Evolutionary conservation across 2,888 invertebrate species (phyloP), one percentile per base, ranked within the genome.

Genomic region (Nemotelus pantherinus): DNA sequence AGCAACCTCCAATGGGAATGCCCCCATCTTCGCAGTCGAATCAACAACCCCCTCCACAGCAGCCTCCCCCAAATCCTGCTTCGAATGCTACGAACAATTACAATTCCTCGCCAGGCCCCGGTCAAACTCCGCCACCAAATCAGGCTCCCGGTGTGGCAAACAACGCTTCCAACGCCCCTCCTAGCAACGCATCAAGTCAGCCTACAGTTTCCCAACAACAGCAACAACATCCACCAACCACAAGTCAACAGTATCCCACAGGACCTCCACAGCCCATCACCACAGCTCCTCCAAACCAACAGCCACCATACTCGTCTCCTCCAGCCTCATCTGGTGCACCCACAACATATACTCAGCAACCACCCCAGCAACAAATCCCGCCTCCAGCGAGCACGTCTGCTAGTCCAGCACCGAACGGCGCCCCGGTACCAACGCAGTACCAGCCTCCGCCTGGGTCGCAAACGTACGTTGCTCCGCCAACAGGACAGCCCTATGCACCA

Each of bases 21-120:
- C 81, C 81, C 57, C 82, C 82, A 57, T 83, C 83, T 6, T 76
- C 79, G 7, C 82, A 83, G 47, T 43, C 80, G 44, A 76, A 58
- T 10, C 83, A 84, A 80, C 80, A 80, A 70, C 83, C 83, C 43
- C 80, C 82, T 3, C 77, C 82, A 0, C 82, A 83, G 41, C 83
- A 84, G 47, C 80, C 80, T 2, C 78, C 82, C 39, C 45, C 74
- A 3, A 78, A 55, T 45, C 63, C 77, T 25, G 82, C 79, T 44
- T 77, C 80, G 6, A 85, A 84, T 71, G 83, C 87, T 9, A 87
- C 85, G 7, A 84, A 83, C 77, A 82, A 81, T 25, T 89, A 90
- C 79, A 88, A 86, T 78, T 88, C 86, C 78, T 88, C 89, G 77
- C 87, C 89, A 3, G 89, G 88, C 81, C 88, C 89, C 2, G 88